Conservation (phyloP, 2,888 invertebrate species). For the Rhingia rostrata region DNA sequence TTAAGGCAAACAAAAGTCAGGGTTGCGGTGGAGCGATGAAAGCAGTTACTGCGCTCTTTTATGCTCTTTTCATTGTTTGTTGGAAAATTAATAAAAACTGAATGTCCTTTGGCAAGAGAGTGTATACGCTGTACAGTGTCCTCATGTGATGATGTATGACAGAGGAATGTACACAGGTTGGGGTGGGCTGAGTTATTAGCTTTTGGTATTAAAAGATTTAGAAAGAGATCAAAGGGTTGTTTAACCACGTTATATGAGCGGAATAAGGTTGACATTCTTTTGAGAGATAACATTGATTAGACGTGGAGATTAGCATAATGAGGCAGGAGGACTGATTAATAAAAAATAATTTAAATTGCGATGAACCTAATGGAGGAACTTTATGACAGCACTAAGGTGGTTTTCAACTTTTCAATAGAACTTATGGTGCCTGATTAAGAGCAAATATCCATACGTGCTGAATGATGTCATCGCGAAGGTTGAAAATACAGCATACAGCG, state of each 20-base stretch:
- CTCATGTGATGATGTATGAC: conserved; percentile 36
- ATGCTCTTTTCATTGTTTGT: conserved; percentile 64
- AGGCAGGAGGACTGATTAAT: too few species aligned
- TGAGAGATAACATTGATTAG: conserved; percentile 42
- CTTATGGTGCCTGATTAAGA: too few species aligned
- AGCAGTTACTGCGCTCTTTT: conserved; percentile 55
- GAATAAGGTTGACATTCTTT: conserved; percentile 39
- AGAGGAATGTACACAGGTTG: conserved; percentile 19
- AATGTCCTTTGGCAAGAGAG: conserved; percentile 55
- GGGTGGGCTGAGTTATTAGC: conserved; percentile 57
- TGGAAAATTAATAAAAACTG: conserved; percentile 68
- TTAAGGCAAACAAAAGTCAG: conserved; percentile 35
- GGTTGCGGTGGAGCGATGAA: conserved; percentile 8
- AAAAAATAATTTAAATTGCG: too few species aligned
- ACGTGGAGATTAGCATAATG: background rate
- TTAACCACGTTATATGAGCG: conserved; percentile 26
- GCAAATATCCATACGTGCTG: too few species aligned
- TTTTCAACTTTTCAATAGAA: too few species aligned
- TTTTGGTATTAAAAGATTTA: conserved; percentile 47
- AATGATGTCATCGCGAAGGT: too few species aligned
- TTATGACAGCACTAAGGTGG: too few species aligned
- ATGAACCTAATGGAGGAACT: too few species aligned
- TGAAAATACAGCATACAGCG: too few species aligned
- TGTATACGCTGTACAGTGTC: conserved; percentile 32
- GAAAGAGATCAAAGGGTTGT: conserved; percentile 70